Base-by-base conservation (phyloP, 2,113 vertebrate species). In the Deroptyus accipitrinus region DNA sequence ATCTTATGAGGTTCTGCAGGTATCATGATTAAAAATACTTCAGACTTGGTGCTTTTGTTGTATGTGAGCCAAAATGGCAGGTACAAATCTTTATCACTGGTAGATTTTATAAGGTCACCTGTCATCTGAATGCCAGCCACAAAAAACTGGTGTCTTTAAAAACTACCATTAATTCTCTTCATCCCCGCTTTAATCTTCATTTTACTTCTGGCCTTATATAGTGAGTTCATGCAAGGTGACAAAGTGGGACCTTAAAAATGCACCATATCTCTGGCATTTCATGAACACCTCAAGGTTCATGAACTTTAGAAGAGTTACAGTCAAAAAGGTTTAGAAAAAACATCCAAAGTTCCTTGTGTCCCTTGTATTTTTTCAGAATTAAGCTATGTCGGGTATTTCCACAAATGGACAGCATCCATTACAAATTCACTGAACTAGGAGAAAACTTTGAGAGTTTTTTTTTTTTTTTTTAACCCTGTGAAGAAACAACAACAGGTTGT, bases 161-260 rank as follows among this genome's bases (percentile, higher is more conserved):
- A 83, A 28, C 19, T 86, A 30, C 14, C 42, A 66, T 80, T 89
- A 90, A 46, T 89, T 95, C 37, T 92, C 85, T 69, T 67, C 49
- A 39, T 52, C 41, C 13, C 4, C 5, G 31, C 91, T 89, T 80
- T 72, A 83, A 66, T 93, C 70, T 95, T 57, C 39, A 66, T 75
- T 83, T 94, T 77, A 35, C 10, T 95, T 35, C n/a, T 86, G 42
- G 51, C 17, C 95, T 96, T 95, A 73, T 37, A 90, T 24, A 66
- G 31, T 41, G 95, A 96, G 76, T 93, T 97, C 95, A 91, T 49
- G 42, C 16, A 52, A 39, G 22, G 95, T 97, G 86, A 96, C 75
- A 95, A 96, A 97, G 11, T 30, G 13, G 25, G 20, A 86, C 10
- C 24, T 97, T 96, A 97, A 97, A 91, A 82, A 96, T 35, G 77